Evolutionary conservation across 2,888 invertebrate species (phyloP).

Genomic region (Loripinus fragilis): DNA sequence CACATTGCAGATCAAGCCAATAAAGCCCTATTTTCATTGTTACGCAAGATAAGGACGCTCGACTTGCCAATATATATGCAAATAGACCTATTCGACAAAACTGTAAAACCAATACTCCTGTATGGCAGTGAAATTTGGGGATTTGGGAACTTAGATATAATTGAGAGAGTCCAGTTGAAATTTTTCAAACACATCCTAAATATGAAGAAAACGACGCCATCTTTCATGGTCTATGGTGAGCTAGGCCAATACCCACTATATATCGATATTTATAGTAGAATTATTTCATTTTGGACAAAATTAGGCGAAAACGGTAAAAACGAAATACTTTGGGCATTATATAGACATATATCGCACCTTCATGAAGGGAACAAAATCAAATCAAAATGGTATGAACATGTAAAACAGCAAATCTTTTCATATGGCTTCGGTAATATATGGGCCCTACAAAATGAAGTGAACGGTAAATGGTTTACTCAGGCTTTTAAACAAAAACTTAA

Average conservation of each 20-base stretch:
- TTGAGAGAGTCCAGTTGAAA: not conserved
- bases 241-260: not conserved
- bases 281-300: not conserved
- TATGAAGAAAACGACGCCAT: not conserved
- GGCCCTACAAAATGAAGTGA: not conserved
- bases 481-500: not conserved
- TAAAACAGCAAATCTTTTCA: not conserved
- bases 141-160: not conserved
- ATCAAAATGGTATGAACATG: not conserved
- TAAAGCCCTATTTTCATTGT: not conserved
- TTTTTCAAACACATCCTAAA: not conserved
- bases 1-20: not conserved
- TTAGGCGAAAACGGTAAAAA: not conserved
- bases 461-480: not conserved
- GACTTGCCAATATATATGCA: not conserved
- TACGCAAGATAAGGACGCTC: not conserved
- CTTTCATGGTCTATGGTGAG: not conserved
- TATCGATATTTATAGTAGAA: not conserved
- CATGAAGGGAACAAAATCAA: not conserved
- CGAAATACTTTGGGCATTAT: not conserved
- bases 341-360: not conserved
- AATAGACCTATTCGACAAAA: not conserved
- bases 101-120: not conserved
- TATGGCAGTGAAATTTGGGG: not conserved
- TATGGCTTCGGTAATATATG: not conserved